phyloP scores from a whole-genome alignment of 2,888 invertebrate species.

The Acanthosepion esculentum region DNA sequence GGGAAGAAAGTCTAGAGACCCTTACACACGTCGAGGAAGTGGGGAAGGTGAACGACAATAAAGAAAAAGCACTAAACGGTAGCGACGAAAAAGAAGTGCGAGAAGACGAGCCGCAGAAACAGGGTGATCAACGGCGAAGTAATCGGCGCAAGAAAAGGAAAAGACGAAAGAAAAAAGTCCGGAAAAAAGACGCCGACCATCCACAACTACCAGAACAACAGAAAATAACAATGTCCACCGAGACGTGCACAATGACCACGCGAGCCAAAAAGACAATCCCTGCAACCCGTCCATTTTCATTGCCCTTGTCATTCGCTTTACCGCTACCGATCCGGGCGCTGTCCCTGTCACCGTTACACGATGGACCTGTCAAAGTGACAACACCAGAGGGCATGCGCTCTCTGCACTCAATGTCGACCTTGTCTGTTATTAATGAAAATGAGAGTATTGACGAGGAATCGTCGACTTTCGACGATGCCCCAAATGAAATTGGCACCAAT shows the following conservation, averaged over 20 bases:
- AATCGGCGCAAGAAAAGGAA: not conserved
- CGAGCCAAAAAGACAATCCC: not conserved
- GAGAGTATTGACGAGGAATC: constrained; percentile 24
- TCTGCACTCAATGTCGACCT: not conserved
- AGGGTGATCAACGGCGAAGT: not conserved
- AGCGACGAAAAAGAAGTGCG: not conserved
- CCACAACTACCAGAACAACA: not conserved
- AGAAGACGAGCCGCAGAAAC: not conserved
- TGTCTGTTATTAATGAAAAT: constrained; percentile 34
- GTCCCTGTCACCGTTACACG: not conserved
- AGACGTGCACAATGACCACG: not conserved
- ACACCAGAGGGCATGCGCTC: constrained; percentile 14
- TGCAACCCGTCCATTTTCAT: not conserved
- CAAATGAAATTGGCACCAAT: not conserved
- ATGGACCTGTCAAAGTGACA: not conserved
- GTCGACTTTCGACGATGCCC: not conserved
- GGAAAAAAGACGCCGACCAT: not conserved
- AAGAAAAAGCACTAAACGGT: not conserved
- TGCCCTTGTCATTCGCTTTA: not conserved
- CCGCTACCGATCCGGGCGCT: not conserved
- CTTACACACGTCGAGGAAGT: not conserved
- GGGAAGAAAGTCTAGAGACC: not conserved
- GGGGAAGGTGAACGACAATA: not conserved
- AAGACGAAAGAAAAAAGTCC: not conserved
- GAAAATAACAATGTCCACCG: not conserved